phyloP scores from a whole-genome alignment of 1,140 invertebrate species.

The Tenebrio molitor region DNA sequence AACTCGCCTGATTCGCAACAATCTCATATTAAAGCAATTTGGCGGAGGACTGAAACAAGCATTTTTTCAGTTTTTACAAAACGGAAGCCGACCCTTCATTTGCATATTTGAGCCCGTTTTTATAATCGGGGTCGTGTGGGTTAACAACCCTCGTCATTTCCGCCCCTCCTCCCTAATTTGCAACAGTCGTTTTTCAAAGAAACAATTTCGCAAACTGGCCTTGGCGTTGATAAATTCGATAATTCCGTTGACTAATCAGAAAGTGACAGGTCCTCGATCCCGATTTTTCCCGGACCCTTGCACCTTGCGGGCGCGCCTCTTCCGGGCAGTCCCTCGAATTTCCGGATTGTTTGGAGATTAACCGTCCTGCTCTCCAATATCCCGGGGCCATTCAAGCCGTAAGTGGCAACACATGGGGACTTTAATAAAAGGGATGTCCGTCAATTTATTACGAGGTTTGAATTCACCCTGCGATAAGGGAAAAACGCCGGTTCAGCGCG shows the following conservation, averaged over 20 bases:
- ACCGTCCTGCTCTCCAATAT: conserved; percentile 7
- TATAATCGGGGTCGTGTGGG: background rate
- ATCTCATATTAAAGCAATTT: no score
- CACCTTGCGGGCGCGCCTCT: background rate
- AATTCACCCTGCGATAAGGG: background rate
- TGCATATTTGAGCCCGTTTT: background rate
- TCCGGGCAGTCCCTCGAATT: conserved; percentile 23
- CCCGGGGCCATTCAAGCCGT: conserved; percentile 1
- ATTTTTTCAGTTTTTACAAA: background rate
- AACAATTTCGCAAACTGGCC: background rate
- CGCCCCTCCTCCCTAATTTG: background rate
- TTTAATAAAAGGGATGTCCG: conserved; percentile 20
- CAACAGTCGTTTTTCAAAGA: background rate
- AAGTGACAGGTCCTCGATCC: no score
- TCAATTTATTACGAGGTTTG: conserved; percentile 25
- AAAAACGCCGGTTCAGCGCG: background rate
- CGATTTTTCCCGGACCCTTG: no score
- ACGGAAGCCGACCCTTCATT: background rate
- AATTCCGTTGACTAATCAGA: no score
- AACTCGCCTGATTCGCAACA: no score
- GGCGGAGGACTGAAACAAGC: no score
- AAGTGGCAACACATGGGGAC: conserved; percentile 25
- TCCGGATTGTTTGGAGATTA: conserved; percentile 17
- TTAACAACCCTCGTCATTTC: background rate
- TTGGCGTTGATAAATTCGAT: no score